Percentiles rank a stretch among this genome's conserved stretches.
Evolutionary conservation across 2,888 invertebrate genomes (phyloP).

Genomic region (Falcaria lacertinaria): DNA sequence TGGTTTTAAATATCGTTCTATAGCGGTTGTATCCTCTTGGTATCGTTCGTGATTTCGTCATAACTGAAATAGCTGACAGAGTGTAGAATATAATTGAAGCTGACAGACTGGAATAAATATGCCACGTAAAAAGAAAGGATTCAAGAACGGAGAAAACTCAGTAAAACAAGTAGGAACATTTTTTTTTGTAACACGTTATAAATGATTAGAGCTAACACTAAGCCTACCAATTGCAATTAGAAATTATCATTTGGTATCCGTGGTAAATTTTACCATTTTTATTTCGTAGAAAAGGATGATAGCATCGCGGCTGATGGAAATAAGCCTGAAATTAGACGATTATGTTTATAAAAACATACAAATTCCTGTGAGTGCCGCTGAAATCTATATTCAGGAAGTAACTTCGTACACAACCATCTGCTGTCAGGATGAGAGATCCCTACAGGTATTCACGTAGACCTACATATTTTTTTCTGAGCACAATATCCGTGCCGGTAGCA

Average conservation of each 20-base stretch:
- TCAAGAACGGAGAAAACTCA: neutral
- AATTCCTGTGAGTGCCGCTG: constrained; percentile 39
- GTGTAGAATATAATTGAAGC: too few relatives aligned
- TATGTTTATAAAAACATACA: constrained; percentile 43
- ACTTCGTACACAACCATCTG: constrained; percentile 29
- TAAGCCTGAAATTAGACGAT: constrained; percentile 47
- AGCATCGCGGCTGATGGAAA: constrained; percentile 42
- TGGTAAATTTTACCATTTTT: neutral
- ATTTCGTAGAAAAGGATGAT: constrained; percentile 33
- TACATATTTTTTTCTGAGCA: too few relatives aligned
- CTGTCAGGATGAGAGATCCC: constrained; percentile 28
- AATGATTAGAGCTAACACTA: too few relatives aligned
- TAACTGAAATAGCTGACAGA: too few relatives aligned
- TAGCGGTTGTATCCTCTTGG: too few relatives aligned
- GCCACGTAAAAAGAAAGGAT: neutral
- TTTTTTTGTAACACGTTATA: too few relatives aligned
- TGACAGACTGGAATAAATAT: too few relatives aligned
- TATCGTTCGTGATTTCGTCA: too few relatives aligned
- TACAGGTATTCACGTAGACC: constrained; percentile 41
- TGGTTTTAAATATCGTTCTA: too few relatives aligned
- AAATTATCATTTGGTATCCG: too few relatives aligned
- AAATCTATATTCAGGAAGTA: constrained; percentile 39
- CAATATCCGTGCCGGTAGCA: too few relatives aligned
- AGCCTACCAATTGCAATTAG: too few relatives aligned
- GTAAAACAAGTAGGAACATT: neutral